Evolutionary conservation across 2,113 vertebrate species (phyloP), one percentile per base, ranked within the genome.

Genomic region (Poeciliopsis retropinna): DNA sequence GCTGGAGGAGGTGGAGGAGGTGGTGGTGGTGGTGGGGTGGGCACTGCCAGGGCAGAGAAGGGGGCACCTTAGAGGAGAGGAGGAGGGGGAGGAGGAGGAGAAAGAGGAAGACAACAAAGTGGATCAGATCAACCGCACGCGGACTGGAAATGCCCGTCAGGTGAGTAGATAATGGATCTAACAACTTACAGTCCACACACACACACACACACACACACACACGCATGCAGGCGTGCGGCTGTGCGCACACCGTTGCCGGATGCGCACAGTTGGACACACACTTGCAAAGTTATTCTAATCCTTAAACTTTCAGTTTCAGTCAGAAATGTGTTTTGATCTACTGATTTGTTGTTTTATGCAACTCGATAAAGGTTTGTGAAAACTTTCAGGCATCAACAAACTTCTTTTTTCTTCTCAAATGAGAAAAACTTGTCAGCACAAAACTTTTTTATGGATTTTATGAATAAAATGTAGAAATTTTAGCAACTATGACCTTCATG

Each of bases 71-170:
- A 85, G 87, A 81, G 73, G 73, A 67, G 41, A 61, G 3, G 63
- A 67, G 13, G 64, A 64, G 13, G 79, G 77, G 31, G 78, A 83
- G 28, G 76, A 84, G 13, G 80, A 82, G 28, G 75, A 87, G 28
- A 73, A 84, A 47, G 75, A 86, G 57, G 86, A 88, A 83, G 81
- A 79, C 76, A 87, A 87, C 81, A 90, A 90, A 88, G 91, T 91
- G 90, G 85, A 89, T 90, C 77, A 82, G 81, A 83, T 83, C 86
- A 78, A 78, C 88, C 82, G 86, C 80, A 84, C 22, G 85, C 82
- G 78, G 84, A 88, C 81, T 83, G 92, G 92, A 95, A 89, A 95
- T 95, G 95, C 91, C 92, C 88, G 81, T 92, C 94, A 95, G 95
- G 95, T 95, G 87, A 95, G 95, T 92, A 47, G 78, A 91, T 81